Conservation (phyloP, 2,113 vertebrate species). For the Echinops telfairi region DNA sequence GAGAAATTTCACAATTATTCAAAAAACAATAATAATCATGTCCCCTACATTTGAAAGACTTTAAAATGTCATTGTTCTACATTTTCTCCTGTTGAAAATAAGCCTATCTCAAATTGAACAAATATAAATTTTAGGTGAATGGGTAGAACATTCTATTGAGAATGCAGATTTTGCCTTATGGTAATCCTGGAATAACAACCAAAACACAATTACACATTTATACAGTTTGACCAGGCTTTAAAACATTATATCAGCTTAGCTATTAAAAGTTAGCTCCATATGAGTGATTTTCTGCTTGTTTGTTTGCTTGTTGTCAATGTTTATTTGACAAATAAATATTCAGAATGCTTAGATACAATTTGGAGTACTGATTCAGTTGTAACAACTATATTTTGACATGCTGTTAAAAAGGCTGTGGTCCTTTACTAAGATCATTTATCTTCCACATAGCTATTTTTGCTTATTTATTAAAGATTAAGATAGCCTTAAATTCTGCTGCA, state of each 20-base stretch:
- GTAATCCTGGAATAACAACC: background rate
- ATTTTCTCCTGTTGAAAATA: background rate
- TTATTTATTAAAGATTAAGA: background rate
- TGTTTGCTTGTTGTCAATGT: background rate
- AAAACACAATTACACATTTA: background rate
- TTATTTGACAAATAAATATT: constrained; percentile 18
- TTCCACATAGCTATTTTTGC: background rate
- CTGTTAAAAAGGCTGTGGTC: background rate
- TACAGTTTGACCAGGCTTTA: background rate
- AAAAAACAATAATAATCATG: background rate
- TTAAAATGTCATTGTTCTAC: background rate
- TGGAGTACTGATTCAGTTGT: background rate
- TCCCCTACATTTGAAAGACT: background rate
- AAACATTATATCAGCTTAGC: background rate
- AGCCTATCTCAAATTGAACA: background rate
- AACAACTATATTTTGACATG: background rate
- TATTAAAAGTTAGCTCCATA: background rate
- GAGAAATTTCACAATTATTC: background rate
- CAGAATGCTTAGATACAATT: background rate
- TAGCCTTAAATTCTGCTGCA: background rate
- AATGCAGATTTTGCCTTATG: background rate
- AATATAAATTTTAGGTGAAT: background rate
- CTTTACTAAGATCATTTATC: background rate
- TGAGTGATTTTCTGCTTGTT: background rate
- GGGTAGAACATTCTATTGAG: background rate